Evolutionary conservation across 2,113 vertebrate species (phyloP).

Genomic region (Syngnathus typhle): DNA sequence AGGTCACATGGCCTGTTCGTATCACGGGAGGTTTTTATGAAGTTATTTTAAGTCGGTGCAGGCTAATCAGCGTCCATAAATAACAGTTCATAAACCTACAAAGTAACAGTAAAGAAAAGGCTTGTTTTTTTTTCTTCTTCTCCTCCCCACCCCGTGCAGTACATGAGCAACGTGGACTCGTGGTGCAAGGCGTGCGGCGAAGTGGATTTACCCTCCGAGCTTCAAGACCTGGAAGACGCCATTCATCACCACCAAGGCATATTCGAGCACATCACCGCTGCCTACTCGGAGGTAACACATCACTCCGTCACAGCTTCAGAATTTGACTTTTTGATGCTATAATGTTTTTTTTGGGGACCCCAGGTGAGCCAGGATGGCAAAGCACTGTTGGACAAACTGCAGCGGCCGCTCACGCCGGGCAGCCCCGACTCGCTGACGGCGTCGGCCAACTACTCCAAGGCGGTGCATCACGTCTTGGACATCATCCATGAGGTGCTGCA

Average conservation of each 20-base stretch:
- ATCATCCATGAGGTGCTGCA: slow-evolving; percentile 96
- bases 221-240: slow-evolving; percentile 94
- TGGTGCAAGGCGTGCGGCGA: slow-evolving; percentile 98
- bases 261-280: slow-evolving; percentile 93
- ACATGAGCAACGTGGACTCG: slow-evolving; percentile 95
- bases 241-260: slow-evolving; percentile 98
- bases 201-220: slow-evolving; percentile 91
- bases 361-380: slow-evolving; percentile 98
- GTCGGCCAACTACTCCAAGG: slow-evolving; percentile 97
- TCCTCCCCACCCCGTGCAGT: slow-evolving; percentile 64
- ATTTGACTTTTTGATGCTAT: background rate
- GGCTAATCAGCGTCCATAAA: slow-evolving; percentile 6
- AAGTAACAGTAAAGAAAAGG: background rate
- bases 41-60: slow-evolving; percentile 24
- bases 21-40: background rate
- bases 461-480: slow-evolving; percentile 93
- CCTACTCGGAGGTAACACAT: slow-evolving; percentile 85
- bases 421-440: slow-evolving; percentile 90
- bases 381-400: slow-evolving; percentile 92
- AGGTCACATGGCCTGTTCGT: slow-evolving; percentile 8
- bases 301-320: background rate
- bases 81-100: background rate
- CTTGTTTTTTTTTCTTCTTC: slow-evolving; percentile 11
- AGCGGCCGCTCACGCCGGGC: slow-evolving; percentile 91
- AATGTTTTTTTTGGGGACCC: background rate